phyloP scores from a whole-genome alignment of 2,113 vertebrate genomes.

The Geothlypis trichas region DNA sequence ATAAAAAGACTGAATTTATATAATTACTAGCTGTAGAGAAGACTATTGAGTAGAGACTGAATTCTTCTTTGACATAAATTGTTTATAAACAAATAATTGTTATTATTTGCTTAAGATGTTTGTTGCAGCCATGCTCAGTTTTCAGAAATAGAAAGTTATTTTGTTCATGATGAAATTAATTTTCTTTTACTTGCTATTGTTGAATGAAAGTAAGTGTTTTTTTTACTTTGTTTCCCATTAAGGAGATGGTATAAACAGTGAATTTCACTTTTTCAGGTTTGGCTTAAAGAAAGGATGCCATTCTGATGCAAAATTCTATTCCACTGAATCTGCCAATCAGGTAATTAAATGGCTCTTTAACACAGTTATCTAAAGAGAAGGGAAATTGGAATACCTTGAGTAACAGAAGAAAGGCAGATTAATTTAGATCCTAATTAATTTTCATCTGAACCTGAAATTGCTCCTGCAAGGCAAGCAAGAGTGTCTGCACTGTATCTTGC shows the following conservation, averaged over 20 bases:
- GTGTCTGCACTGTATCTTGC: neutral
- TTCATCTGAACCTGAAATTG: neutral
- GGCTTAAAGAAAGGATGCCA: slow-evolving; percentile 59
- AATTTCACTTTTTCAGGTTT: slow-evolving; percentile 50
- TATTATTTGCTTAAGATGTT: neutral
- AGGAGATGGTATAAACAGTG: neutral
- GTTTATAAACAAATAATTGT: neutral
- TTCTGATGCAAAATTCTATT: slow-evolving; percentile 72
- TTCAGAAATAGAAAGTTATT: neutral
- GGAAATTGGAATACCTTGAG: neutral
- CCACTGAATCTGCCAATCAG: slow-evolving; percentile 86
- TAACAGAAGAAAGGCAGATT: neutral
- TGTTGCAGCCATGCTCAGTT: neutral
- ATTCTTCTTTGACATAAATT: neutral
- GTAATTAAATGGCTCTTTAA: slow-evolving; percentile 60
- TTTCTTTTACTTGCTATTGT: neutral
- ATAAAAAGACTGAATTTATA: neutral
- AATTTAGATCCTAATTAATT: neutral
- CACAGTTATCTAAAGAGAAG: neutral
- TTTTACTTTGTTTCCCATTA: neutral
- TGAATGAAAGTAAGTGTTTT: neutral
- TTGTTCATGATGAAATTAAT: neutral
- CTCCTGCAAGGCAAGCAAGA: neutral
- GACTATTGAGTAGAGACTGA: neutral
- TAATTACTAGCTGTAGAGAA: accelerated